Percentiles rank a stretch among this genome's conserved stretches.
phyloP scores from a whole-genome alignment of 1,140 invertebrate species.

The Araneus ventricosus region DNA sequence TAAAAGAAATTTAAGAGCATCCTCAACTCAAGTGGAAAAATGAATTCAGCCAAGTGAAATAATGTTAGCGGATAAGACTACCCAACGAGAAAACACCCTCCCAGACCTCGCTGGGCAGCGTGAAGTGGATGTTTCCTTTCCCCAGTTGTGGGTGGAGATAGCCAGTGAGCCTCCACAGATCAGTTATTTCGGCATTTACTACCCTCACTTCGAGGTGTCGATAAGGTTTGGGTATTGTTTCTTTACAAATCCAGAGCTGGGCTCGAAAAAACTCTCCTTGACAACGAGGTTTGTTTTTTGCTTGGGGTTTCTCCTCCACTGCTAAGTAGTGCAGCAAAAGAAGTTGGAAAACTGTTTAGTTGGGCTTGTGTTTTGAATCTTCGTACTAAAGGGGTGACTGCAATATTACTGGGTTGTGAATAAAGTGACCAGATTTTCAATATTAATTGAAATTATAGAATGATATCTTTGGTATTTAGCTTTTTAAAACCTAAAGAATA shows the following conservation, averaged over 20 bases:
- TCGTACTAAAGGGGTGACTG: no score
- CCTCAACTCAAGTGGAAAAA: slow-evolving; percentile 22
- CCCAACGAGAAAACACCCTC: slow-evolving; percentile 39
- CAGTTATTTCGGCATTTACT: slow-evolving; percentile 65
- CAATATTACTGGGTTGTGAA: no score
- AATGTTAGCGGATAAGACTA: slow-evolving; percentile 50
- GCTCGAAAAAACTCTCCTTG: background rate
- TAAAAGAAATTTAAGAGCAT: no score
- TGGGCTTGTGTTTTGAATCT: background rate
- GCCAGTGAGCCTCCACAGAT: slow-evolving; percentile 39
- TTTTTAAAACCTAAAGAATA: no score
- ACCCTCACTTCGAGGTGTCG: slow-evolving; percentile 62
- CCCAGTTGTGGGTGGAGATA: slow-evolving; percentile 69
- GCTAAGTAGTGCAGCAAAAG: no score
- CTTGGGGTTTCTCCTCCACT: no score
- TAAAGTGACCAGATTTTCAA: no score
- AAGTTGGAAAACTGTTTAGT: no score
- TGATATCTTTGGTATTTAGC: no score
- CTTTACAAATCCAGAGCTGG: background rate
- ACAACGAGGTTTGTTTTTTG: background rate
- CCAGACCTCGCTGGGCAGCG: background rate
- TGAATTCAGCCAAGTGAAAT: background rate
- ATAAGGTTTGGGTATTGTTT: slow-evolving; percentile 62
- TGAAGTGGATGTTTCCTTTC: background rate
- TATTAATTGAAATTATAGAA: no score